Percentiles rank a stretch among this genome's conserved stretches.
These are phyloP conservation scores for Ctenoplectra terminalis DNA, from an alignment of 1,140 invertebrate genomes.

Conservation along the genomic window DNA sequence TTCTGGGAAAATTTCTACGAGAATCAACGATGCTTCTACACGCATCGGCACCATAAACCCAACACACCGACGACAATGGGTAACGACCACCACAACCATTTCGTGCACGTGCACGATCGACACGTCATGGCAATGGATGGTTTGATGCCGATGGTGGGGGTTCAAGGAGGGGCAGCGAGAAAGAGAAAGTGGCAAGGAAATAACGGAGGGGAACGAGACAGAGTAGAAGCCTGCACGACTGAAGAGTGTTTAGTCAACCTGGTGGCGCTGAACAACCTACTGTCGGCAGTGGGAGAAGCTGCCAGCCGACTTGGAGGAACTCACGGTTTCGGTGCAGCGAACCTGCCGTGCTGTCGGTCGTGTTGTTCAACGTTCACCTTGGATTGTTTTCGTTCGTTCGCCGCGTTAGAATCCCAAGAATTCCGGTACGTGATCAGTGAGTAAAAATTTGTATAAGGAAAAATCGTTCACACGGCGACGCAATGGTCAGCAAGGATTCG, in stretches of 20 bases:
- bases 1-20: background rate
- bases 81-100: background rate
- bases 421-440: slow-evolving; percentile 25
- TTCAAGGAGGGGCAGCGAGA: slow-evolving; percentile 49
- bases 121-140: slow-evolving; percentile 52
- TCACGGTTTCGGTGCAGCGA: slow-evolving; percentile 21
- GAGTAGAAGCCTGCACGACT: slow-evolving; percentile 46
- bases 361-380: slow-evolving; percentile 13
- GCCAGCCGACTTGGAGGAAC: slow-evolving; percentile 42
- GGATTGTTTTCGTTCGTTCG: slow-evolving; percentile 3
- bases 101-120: slow-evolving; percentile 36
- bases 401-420: background rate
- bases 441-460: background rate
- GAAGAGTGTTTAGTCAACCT: slow-evolving; percentile 76
- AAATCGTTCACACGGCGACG: slow-evolving; percentile 4
- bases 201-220: slow-evolving; percentile 31
- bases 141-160: slow-evolving; percentile 15
- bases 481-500: slow-evolving; percentile 73
- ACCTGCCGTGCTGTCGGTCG: slow-evolving; percentile 13
- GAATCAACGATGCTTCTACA: background rate
- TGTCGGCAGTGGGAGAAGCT: slow-evolving; percentile 51
- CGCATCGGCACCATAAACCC: background rate
- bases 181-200: slow-evolving; percentile 36
- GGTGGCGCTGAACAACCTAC: slow-evolving; percentile 69
- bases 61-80: background rate